phyloP scores from a whole-genome alignment of 2,797 vertebrate species.

The Amniataba percoides region DNA sequence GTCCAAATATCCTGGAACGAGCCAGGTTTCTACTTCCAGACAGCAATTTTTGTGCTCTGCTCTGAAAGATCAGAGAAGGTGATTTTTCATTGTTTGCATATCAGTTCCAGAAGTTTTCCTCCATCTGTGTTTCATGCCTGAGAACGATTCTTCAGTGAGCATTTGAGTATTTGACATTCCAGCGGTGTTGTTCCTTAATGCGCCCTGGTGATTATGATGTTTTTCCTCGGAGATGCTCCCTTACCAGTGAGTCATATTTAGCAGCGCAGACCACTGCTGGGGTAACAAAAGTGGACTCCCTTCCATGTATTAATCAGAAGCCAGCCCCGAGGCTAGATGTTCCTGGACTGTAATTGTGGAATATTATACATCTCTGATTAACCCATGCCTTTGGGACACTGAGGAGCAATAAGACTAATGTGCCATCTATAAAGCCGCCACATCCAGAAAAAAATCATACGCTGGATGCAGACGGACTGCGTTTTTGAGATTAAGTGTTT shows the following conservation, averaged over 20 bases:
- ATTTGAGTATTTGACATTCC: conserved; percentile 64
- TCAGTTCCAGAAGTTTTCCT: conserved; percentile 34
- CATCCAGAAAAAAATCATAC: background rate
- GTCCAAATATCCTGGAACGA: conserved; percentile 12
- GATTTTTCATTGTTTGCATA: conserved; percentile 39
- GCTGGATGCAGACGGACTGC: background rate
- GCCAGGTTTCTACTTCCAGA: background rate
- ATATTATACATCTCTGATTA: conserved; percentile 66
- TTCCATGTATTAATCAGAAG: conserved; percentile 69
- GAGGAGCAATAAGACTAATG: conserved; percentile 19
- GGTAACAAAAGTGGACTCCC: conserved; percentile 55
- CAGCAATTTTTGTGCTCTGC: background rate
- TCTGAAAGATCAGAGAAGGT: conserved; percentile 28
- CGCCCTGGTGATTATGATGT: conserved; percentile 49
- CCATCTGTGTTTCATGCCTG: conserved; percentile 19
- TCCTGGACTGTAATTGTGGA: conserved; percentile 66
- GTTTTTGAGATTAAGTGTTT: background rate
- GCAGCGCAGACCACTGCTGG: conserved; percentile 57
- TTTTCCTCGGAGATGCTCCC: conserved; percentile 56
- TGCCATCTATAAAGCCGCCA: conserved; percentile 10
- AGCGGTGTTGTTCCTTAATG: conserved; percentile 62
- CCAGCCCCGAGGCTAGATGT: conserved; percentile 68
- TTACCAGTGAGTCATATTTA: conserved; percentile 66
- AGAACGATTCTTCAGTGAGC: conserved; percentile 36
- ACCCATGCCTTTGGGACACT: conserved; percentile 40